Evolutionary conservation across 2,797 vertebrate genomes (phyloP), one percentile per base, ranked within the genome.

Genomic region (Gymnothorax javanicus): DNA sequence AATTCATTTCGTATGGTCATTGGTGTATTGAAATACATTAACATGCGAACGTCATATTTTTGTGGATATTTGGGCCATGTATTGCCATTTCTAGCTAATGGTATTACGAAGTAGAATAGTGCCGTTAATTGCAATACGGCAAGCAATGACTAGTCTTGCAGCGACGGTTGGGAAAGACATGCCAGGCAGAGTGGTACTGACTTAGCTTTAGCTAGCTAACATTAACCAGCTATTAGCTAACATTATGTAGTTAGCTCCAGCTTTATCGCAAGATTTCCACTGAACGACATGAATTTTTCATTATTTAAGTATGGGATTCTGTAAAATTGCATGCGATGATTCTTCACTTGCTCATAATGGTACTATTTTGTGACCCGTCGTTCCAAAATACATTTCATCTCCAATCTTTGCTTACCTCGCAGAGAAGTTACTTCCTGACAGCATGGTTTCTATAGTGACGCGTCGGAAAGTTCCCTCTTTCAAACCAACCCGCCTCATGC

Each of bases 361-460:
- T 56, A 56, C 17, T 43, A 81, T 81, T 2, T 81, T 56, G 13
- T 12, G 23, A 33, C 54, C 7, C 52, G 56, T 54, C 50, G 52
- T 56, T 20, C 17, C 77, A 11, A 77, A 77, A 77, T 15, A 43
- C 71, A 52, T 43, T 50, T 77, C 5, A 1, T 17, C 15, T 43
- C 15, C 77, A 81, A 25, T 33, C 20, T 33, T 20, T 15, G 59
- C 64, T 56, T 69, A 85, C 84, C 84, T 85, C 64, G 64, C 50
- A 71, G 56, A 69, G 3, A 43, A 50, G 83, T 64, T 64, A 85
- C 84, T 71, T 85, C 84, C 84, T 85, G 62, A 7, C 43, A 69
- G 50, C 7, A 50, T 43, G 33, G 84, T 85, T 69, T 85, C 84
- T 43, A 85, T 85, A 60, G 84, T 71, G 23, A 85, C 84, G 50